These are phyloP conservation scores for Hydractinia echinata DNA, from an alignment of 30 jellyfish, hydroid and myxozoan species.

Conservation along the genomic window DNA sequence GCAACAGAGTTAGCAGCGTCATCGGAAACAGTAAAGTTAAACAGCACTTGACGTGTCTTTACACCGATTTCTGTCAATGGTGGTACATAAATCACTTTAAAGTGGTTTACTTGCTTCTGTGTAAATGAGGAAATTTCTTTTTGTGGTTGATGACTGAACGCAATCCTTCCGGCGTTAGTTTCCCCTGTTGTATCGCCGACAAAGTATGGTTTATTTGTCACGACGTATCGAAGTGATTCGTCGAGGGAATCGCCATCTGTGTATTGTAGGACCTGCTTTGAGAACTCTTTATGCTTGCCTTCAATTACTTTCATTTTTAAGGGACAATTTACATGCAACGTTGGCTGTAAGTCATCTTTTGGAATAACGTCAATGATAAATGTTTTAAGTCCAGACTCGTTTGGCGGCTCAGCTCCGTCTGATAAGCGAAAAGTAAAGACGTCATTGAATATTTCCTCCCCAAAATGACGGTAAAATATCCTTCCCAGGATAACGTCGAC, in stretches of 20 bases:
- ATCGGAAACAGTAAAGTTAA: constrained; percentile 68
- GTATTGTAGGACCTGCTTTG: constrained; percentile 58
- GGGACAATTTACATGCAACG: constrained; percentile 76
- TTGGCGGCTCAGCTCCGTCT: constrained; percentile 74
- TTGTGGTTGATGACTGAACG: neutral
- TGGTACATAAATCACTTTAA: constrained; percentile 79
- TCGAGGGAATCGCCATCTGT: constrained; percentile 81
- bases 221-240: constrained; percentile 44
- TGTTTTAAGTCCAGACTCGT: constrained; percentile 80
- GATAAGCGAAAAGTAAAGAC: constrained; percentile 82
- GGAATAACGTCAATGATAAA: constrained; percentile 64
- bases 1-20: constrained; percentile 61
- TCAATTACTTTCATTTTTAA: constrained; percentile 61
- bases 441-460: constrained; percentile 68
- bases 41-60: constrained; percentile 47
- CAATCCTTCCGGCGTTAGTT: constrained; percentile 58
- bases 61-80: constrained; percentile 61
- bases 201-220: constrained; percentile 54
- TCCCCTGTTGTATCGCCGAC: constrained; percentile 22
- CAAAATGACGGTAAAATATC: constrained; percentile 75
- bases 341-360: constrained; percentile 80
- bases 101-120: constrained; percentile 78
- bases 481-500: constrained; percentile 74
- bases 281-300: constrained; percentile 37
- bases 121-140: constrained; percentile 33